Base-by-base conservation (phyloP, 92 coral and sea anemone species). In the Epizoanthus ramosus region DNA sequence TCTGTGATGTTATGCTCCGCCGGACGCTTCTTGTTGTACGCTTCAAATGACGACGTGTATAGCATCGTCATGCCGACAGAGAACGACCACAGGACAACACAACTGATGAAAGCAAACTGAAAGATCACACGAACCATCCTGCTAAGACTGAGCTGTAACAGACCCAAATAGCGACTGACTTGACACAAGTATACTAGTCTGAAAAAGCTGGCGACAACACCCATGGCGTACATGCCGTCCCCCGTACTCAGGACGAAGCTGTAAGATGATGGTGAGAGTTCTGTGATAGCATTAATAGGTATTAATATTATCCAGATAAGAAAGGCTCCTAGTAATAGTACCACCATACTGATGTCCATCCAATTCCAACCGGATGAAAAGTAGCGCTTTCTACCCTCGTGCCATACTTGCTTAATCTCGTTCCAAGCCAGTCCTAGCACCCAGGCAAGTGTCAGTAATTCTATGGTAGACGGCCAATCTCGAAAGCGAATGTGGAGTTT, bases 51-150 rank as follows among this genome's bases (percentile, higher is more conserved):
- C 21, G 92, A 87, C 31, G 92, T 93, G 63, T 68, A 94, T 47
- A 97, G 59, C 98, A 94, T 97, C 14, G 95, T 93, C 99, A 97
- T 97, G 6, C 97, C 92, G 22, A 97, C 98, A 13, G 99, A 97
- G 71, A 97, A 97, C 15, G 99, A 97, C 86, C 85, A 89, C 37
- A 97, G 66, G 83, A 97, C 91, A 15, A 97, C 98, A 22, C 90
- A 89, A 71, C 99, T 97, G 85, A 97, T 97, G 84, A 97, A 97
- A 0, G 99, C 98, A 82, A 97, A 97, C 86, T 97, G 99, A 63
- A 97, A 94, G 45, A 97, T 97, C 43, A 97, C 99, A 4, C 99
- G 89, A 15, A 97, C 99, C 99, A 97, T 97, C 0, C 99, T 92
- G 61, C 99, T 97, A 31, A 97, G 80, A 61, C 99, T 94, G 3